phyloP scores from a whole-genome alignment of 2,113 vertebrate species.

The Cnemophilus loriae region DNA sequence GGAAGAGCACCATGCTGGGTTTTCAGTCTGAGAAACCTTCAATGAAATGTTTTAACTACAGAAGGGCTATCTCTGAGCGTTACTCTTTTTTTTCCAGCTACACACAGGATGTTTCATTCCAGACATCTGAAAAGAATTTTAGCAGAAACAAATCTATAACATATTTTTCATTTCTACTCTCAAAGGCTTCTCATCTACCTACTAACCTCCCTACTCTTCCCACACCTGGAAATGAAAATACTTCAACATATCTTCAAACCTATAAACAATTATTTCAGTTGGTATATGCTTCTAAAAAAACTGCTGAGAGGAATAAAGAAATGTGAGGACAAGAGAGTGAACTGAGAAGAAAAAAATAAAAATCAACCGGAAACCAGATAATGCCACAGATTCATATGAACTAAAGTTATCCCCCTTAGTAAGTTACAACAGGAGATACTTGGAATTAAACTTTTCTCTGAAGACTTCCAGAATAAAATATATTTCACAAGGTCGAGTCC shows the following conservation, averaged over 20 bases:
- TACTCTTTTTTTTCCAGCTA: neutral
- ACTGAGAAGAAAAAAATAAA: neutral
- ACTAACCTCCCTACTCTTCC: neutral
- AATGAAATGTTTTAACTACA: neutral
- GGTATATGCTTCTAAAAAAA: neutral
- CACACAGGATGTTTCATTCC: conserved; percentile 5
- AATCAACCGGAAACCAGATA: neutral
- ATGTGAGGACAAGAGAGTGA: neutral
- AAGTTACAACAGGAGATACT: neutral
- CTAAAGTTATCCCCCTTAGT: neutral
- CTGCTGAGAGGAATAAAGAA: neutral
- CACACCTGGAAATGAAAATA: conserved; percentile 4
- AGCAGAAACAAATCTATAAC: conserved; percentile 5
- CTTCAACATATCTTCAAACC: neutral
- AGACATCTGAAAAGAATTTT: neutral
- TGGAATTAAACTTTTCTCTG: neutral
- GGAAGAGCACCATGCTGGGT: neutral
- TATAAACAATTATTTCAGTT: neutral
- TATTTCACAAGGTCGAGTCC: neutral
- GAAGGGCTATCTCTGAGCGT: neutral
- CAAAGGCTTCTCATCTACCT: conserved; percentile 19
- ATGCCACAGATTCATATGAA: neutral
- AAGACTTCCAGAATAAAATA: neutral
- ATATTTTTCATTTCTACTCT: conserved; percentile 37
- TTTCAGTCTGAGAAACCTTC: neutral